Base-by-base conservation (phyloP, 2,797 vertebrate genomes). In the Acomys russatus region DNA sequence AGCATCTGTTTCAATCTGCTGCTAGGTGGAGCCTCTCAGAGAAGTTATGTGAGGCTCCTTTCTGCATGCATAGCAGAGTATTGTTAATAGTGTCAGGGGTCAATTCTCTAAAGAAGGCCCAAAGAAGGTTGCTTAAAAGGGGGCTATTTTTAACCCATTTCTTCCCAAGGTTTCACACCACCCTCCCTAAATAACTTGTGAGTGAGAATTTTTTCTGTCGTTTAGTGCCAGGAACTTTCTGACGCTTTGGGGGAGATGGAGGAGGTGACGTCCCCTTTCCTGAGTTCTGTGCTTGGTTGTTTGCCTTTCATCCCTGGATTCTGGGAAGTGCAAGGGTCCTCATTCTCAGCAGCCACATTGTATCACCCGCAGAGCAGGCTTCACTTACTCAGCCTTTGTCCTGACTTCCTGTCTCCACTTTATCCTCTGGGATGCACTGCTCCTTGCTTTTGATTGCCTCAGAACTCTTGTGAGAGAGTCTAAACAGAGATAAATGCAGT, bases 211-310 rank as follows among this genome's bases (percentile, higher is more conserved):
- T 68, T 64, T 90, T 91, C 63, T 82, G 30, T 35, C 90, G 8
- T 71, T 79, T 86, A 30, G 61, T 87, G 90, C 84, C 92, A 96
- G 87, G 71, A 95, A 95, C 89, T 78, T 64, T 63, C 78, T 90
- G 15, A 44, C 28, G 73, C 35, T 90, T 25, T 71, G 68, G 66
- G 30, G 76, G 94, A 96, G 94, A 28, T 76, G 23, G 71, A n/a
- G n/a, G n/a, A n/a, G n/a, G 74, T 54, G 9, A 68, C 63, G 63
- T 95, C 80, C 63, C 61, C 17, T 17, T 85, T 96, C 88, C 85
- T 59, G 22, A 3, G 6, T 49, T 77, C 5, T n/a, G 28, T 51
- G 18, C 17, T 51, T 93, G 73, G 73, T 22, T 80, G 51, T 25
- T 91, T 49, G 22, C 28, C 49, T 96, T 93, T 93, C 33, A 78